These are phyloP conservation scores for Spinus olivaceus DNA, from an alignment of 2,797 vertebrate species.

Conservation along the genomic window DNA sequence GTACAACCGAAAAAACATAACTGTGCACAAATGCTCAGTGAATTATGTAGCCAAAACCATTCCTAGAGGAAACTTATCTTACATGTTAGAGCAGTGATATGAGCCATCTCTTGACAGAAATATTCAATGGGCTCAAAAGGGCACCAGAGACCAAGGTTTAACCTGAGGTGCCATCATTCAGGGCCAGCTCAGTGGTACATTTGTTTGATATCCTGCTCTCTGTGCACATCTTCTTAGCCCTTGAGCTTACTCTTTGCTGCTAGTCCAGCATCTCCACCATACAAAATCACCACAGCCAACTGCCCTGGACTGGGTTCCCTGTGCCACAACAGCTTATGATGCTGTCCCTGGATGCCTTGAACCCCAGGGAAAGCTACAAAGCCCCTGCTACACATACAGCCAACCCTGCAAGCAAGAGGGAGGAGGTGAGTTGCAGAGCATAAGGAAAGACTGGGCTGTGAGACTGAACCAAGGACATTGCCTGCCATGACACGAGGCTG, in stretches of 20 bases:
- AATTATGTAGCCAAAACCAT: background rate
- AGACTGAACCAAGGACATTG: background rate
- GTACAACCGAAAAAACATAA: constrained; percentile 6
- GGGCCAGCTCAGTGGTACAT: background rate
- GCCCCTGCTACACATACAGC: background rate
- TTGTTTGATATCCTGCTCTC: background rate
- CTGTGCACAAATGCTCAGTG: background rate
- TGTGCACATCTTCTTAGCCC: background rate
- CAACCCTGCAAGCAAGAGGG: background rate
- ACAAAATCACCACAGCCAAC: background rate
- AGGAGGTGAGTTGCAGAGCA: background rate
- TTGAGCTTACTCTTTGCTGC: background rate
- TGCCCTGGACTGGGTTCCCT: background rate
- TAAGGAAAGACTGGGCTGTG: background rate
- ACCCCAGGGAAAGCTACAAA: background rate
- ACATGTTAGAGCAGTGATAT: background rate
- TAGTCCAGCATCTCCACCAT: background rate
- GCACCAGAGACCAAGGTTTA: background rate
- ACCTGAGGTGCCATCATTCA: background rate
- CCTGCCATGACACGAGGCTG: background rate
- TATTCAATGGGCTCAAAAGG: background rate
- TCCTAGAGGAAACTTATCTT: background rate
- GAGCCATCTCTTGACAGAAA: background rate
- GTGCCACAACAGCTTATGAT: background rate
- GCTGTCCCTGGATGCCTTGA: background rate